Percentiles rank a stretch among this genome's conserved stretches.
These are phyloP conservation scores for Halictus rubicundus DNA, from an alignment of 1,140 invertebrate genomes.

Conservation along the genomic window DNA sequence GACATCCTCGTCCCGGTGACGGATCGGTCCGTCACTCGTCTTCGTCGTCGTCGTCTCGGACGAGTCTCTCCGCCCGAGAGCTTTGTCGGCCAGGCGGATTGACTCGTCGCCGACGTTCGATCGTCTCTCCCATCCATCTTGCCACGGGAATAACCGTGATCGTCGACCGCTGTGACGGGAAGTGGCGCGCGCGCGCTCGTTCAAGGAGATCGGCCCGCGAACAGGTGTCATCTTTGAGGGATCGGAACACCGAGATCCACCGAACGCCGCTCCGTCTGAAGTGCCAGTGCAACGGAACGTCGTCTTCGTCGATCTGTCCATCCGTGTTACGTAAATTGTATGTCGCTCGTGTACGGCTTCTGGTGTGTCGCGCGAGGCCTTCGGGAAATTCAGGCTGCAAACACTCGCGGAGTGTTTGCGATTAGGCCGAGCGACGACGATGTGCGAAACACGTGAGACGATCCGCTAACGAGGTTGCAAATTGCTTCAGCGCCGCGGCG, in stretches of 20 bases:
- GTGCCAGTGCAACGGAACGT: not conserved
- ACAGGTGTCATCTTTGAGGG: slow-evolving; percentile 13
- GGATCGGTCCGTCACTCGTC: not conserved
- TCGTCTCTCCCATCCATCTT: not conserved
- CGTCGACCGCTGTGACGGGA: too few species aligned
- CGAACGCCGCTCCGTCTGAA: not conserved
- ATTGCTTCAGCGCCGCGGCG: not conserved
- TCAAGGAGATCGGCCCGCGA: not conserved
- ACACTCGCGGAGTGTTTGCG: not conserved
- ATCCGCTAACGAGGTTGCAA: not conserved
- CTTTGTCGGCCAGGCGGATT: not conserved
- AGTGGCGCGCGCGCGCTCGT: too few species aligned
- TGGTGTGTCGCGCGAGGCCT: not conserved
- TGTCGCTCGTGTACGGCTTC: not conserved
- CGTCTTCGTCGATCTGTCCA: too few species aligned
- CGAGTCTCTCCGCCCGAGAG: too few species aligned
- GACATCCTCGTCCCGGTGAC: not conserved
- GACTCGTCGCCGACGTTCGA: not conserved
- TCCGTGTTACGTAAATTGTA: slow-evolving; percentile 8
- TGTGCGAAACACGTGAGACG: not conserved
- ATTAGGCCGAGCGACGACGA: not conserved
- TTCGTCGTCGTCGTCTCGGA: too few species aligned
- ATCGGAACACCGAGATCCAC: not conserved
- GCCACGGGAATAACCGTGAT: not conserved
- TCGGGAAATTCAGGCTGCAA: slow-evolving; percentile 2